Conservation (phyloP, 1,140 invertebrate species). For the Panagrolaimus sp. region DNA sequence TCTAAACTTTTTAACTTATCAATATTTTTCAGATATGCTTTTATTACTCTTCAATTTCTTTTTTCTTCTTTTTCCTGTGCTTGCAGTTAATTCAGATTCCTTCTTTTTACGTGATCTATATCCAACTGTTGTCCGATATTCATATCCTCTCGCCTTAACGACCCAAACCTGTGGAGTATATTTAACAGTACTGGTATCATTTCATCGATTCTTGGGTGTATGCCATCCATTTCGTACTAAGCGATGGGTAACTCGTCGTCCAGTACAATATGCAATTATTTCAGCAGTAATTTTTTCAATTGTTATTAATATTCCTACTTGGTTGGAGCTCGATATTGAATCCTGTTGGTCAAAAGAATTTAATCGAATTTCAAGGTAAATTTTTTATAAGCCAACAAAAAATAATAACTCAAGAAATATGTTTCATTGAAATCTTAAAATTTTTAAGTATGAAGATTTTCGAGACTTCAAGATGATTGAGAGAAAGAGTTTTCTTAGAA, state of each 20-base stretch:
- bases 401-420: too few species aligned
- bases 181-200: slow-evolving; percentile 52
- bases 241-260: slow-evolving; percentile 49
- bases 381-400: neutral
- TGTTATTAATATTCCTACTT: slow-evolving; percentile 47
- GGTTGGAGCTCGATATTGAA: slow-evolving; percentile 50
- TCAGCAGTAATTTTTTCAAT: slow-evolving; percentile 49
- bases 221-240: slow-evolving; percentile 40
- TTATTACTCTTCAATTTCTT: slow-evolving; percentile 56
- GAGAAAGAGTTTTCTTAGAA: too few species aligned
- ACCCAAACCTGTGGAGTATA: slow-evolving; percentile 56
- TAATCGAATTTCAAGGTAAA: slow-evolving; percentile 35
- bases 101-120: slow-evolving; percentile 54
- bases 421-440: too few species aligned
- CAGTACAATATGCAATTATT: slow-evolving; percentile 50
- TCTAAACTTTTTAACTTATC: slow-evolving; percentile 14
- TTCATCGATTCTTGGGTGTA: slow-evolving; percentile 48
- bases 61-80: slow-evolving; percentile 54
- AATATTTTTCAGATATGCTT: slow-evolving; percentile 40
- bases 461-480: too few species aligned
- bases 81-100: slow-evolving; percentile 51
- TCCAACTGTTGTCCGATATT: slow-evolving; percentile 49
- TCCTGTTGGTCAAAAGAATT: slow-evolving; percentile 45
- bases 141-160: slow-evolving; percentile 51
- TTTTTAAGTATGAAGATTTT: too few species aligned